A percentile compares a stretch with the other conserved stretches of the same genome.
phyloP scores from a whole-genome alignment of 2,888 invertebrate species.

The Meliscaeva auricollis region DNA sequence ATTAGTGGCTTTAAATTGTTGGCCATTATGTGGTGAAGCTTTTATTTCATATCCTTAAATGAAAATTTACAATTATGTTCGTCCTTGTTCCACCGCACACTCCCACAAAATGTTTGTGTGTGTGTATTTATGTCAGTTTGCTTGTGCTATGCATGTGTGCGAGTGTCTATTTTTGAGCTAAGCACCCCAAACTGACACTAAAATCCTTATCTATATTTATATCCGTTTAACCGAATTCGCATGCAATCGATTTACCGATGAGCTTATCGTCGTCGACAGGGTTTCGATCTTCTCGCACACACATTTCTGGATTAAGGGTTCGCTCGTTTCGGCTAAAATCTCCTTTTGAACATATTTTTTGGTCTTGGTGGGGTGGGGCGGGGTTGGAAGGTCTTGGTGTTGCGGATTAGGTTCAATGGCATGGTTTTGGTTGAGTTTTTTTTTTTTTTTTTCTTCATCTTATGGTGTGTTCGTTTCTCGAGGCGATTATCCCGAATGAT shows the following conservation, averaged over 20 bases:
- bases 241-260: constrained; percentile 63
- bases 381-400: constrained; percentile 36
- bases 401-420: constrained; percentile 45
- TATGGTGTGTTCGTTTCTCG: constrained; percentile 1
- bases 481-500: constrained; percentile 63
- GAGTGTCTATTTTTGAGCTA: neutral
- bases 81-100: neutral
- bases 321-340: constrained; percentile 26
- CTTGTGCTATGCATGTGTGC: too few species aligned
- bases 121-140: neutral
- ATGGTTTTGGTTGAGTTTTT: constrained; percentile 20
- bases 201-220: constrained; percentile 46
- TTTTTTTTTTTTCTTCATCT: neutral
- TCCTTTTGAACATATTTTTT: constrained; percentile 39
- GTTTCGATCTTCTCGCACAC: constrained; percentile 58
- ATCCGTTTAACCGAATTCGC: constrained; percentile 57
- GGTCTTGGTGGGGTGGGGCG: neutral
- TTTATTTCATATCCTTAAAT: constrained; percentile 58
- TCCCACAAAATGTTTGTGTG: neutral
- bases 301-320: constrained; percentile 50
- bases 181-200: constrained; percentile 29
- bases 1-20: constrained; percentile 55
- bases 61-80: constrained; percentile 46
- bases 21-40: constrained; percentile 47
- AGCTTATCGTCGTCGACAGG: constrained; percentile 62